Conservation (phyloP, 2,113 vertebrate genomes). For the Dicaeum eximium region DNA sequence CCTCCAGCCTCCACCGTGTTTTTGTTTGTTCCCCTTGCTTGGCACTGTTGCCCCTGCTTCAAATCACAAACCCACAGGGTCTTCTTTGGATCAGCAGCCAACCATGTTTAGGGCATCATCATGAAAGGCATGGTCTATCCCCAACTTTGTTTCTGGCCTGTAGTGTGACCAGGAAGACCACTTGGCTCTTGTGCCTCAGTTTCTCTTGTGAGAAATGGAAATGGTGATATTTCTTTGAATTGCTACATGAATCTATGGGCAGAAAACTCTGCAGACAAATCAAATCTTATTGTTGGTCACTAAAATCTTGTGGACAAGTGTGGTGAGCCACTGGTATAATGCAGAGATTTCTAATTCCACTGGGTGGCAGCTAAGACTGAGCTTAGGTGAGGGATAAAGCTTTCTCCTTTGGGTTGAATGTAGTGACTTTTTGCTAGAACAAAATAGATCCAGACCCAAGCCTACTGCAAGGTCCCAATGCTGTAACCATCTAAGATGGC, state of each 20-base stretch:
- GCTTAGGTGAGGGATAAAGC: background rate
- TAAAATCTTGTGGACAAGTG: background rate
- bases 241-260: background rate
- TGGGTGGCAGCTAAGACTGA: conserved; percentile 60
- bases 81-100: background rate
- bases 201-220: background rate
- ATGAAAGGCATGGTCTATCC: background rate
- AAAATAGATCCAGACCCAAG: background rate
- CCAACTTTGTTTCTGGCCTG: background rate
- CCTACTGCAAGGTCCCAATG: background rate
- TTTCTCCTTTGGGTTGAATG: background rate
- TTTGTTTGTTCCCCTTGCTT: background rate
- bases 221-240: background rate
- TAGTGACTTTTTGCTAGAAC: background rate
- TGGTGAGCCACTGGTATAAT: background rate
- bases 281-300: background rate
- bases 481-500: background rate
- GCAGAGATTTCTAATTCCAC: conserved; percentile 35
- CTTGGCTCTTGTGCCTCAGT: background rate
- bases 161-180: background rate
- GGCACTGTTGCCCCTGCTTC: background rate
- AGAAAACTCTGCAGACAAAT: background rate
- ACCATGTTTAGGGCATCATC: background rate
- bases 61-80: background rate
- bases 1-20: rapidly evolving